Conservation (phyloP, 1,140 invertebrate species). For the Polypedilum vanderplanki region DNA sequence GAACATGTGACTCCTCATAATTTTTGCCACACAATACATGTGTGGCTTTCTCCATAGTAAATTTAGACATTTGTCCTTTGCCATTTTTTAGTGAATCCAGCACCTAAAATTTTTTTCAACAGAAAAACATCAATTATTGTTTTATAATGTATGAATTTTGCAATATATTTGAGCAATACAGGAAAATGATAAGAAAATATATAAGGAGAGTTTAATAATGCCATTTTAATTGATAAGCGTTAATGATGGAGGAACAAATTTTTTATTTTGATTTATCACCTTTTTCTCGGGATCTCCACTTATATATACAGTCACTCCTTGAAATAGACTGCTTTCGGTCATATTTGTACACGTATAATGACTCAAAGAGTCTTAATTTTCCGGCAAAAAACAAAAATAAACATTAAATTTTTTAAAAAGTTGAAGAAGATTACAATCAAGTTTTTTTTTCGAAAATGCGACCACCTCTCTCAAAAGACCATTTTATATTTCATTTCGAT, state of each 20-base stretch:
- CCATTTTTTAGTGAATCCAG: not conserved
- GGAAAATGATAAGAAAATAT: not conserved
- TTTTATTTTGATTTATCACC: not conserved
- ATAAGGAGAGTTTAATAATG: not conserved
- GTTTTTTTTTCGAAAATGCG: too few relatives aligned
- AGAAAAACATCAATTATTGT: not conserved
- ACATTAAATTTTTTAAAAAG: too few relatives aligned
- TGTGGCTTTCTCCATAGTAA: conserved; percentile 61
- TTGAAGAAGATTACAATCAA: too few relatives aligned
- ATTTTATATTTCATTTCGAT: too few relatives aligned
- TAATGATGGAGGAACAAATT: not conserved
- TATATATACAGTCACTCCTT: not conserved
- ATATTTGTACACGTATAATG: not conserved
- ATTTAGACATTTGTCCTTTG: not conserved
- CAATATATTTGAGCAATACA: not conserved
- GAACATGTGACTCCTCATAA: conserved; percentile 64
- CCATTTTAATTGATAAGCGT: not conserved
- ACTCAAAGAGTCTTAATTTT: too few relatives aligned
- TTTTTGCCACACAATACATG: conserved; percentile 74
- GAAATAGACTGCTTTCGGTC: not conserved
- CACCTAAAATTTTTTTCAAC: not conserved
- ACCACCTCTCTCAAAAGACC: too few relatives aligned
- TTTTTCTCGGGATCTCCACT: conserved; percentile 2
- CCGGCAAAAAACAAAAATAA: too few relatives aligned
- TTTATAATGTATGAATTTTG: too few relatives aligned